Evolutionary conservation across 1,140 invertebrate species (phyloP).

Genomic region (Anadara kagoshimensis): DNA sequence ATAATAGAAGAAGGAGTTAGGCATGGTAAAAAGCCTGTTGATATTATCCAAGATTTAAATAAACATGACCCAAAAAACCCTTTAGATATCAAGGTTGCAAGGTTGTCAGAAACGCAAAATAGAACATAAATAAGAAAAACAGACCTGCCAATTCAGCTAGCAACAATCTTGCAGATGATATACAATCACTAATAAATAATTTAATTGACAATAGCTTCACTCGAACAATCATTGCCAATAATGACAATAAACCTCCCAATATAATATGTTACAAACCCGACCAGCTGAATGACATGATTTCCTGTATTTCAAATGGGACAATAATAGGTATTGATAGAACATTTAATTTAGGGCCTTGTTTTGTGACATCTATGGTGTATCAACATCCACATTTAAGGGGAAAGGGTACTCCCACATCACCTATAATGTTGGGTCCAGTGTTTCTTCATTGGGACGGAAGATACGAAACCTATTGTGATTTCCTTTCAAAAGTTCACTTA

Average conservation of each 20-base stretch:
- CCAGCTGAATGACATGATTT: conserved; percentile 14
- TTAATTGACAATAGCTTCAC: conserved; percentile 11
- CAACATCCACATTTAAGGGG: conserved; percentile 24
- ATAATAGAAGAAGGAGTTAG: conserved; percentile 22
- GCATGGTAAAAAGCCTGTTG: conserved; percentile 17
- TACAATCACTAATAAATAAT: conserved; percentile 16
- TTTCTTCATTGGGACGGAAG: conserved; percentile 28
- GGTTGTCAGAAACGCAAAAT: conserved; percentile 25
- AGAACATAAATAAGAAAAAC: conserved; percentile 4
- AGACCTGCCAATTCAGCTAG: conserved; percentile 5
- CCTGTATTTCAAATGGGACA: conserved; percentile 10
- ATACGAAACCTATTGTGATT: conserved; percentile 31
- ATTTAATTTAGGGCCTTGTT: conserved; percentile 32
- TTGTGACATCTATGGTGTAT: conserved; percentile 23
- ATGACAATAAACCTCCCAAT: conserved; percentile 23
- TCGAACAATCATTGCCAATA: conserved; percentile 21
- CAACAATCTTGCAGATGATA: conserved; percentile 23
- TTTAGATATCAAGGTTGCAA: conserved; percentile 22
- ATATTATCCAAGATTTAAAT: conserved; percentile 12
- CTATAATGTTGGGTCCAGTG: conserved; percentile 23
- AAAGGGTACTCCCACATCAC: conserved; percentile 16
- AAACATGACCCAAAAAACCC: conserved; percentile 21
- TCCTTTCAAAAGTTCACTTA: conserved; percentile 17
- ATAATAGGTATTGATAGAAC: conserved; percentile 25
- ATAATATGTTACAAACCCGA: conserved; percentile 26